Evolutionary conservation across 2,888 invertebrate species (phyloP).

Genomic region (Brenthis daphne): DNA sequence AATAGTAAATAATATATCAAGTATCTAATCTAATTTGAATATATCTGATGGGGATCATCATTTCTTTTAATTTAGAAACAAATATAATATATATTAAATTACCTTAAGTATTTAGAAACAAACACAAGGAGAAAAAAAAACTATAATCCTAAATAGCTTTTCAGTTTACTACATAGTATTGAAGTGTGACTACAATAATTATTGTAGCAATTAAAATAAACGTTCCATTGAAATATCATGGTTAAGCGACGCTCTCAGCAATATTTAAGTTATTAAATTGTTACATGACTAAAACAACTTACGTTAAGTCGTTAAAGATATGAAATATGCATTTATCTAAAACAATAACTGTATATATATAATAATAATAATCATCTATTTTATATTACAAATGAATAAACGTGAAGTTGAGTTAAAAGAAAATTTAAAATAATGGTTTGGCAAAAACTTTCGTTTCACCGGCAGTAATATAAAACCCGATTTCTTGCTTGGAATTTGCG

Average conservation of each 20-base stretch:
- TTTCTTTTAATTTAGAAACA: too few relatives aligned
- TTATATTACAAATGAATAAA: background rate
- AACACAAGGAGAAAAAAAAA: too few relatives aligned
- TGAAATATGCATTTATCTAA: too few relatives aligned
- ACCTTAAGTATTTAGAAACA: too few relatives aligned
- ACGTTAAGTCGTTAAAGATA: too few relatives aligned
- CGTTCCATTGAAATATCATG: background rate
- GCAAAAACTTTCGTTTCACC: background rate
- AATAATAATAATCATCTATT: background rate
- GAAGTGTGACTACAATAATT: slow-evolving; percentile 41
- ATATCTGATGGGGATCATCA: too few relatives aligned
- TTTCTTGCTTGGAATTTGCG: slow-evolving; percentile 23
- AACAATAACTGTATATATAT: too few relatives aligned
- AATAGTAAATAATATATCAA: too few relatives aligned
- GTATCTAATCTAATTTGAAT: too few relatives aligned
- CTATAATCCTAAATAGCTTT: too few relatives aligned
- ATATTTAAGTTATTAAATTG: background rate
- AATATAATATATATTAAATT: too few relatives aligned
- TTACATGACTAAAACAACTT: background rate
- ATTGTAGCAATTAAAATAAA: slow-evolving; percentile 43
- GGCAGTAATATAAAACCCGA: slow-evolving; percentile 18
- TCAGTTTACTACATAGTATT: slow-evolving; percentile 30
- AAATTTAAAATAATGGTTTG: slow-evolving; percentile 5
- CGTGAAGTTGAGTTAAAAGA: background rate
- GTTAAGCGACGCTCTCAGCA: background rate